A percentile compares a stretch with the other conserved stretches of the same genome.
These are phyloP conservation scores for Okamejei kenojei DNA, from an alignment of 2,797 vertebrate species.

Conservation along the genomic window DNA sequence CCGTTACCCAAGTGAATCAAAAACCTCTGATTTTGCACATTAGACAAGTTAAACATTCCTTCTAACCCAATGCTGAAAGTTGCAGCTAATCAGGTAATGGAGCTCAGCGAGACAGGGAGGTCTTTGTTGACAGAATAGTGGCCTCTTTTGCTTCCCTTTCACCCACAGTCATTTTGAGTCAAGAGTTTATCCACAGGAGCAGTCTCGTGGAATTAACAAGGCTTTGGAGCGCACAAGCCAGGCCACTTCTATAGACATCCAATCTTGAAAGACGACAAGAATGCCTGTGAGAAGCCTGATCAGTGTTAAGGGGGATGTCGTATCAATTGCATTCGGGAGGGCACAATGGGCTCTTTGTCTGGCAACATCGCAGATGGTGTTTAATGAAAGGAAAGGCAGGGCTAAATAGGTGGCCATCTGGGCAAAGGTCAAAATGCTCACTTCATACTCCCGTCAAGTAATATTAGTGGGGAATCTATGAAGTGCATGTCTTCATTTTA, in stretches of 20 bases:
- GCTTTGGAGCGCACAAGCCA: slow-evolving; percentile 15
- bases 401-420: slow-evolving; percentile 30
- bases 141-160: not conserved
- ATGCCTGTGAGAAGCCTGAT: not conserved
- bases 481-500: not conserved
- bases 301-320: slow-evolving; percentile 36
- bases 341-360: slow-evolving; percentile 18
- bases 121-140: not conserved
- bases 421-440: slow-evolving; percentile 10
- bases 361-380: slow-evolving; percentile 15
- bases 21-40: not conserved
- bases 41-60: not conserved
- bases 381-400: slow-evolving; percentile 13
- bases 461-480: not conserved
- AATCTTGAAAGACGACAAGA: slow-evolving; percentile 33
- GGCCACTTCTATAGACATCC: slow-evolving; percentile 27
- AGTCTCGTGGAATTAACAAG: slow-evolving; percentile 37
- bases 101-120: not conserved
- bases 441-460: slow-evolving; percentile 9
- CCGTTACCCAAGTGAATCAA: not conserved
- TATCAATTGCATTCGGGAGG: slow-evolving; percentile 21
- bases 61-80: too few relatives aligned
- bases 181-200: slow-evolving; percentile 25
- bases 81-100: not conserved
- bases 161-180: slow-evolving; percentile 30